A percentile compares a stretch with the other conserved stretches of the same genome.
Evolutionary conservation across 2,113 vertebrate species (phyloP).

Genomic region (Myiopsitta monachus): DNA sequence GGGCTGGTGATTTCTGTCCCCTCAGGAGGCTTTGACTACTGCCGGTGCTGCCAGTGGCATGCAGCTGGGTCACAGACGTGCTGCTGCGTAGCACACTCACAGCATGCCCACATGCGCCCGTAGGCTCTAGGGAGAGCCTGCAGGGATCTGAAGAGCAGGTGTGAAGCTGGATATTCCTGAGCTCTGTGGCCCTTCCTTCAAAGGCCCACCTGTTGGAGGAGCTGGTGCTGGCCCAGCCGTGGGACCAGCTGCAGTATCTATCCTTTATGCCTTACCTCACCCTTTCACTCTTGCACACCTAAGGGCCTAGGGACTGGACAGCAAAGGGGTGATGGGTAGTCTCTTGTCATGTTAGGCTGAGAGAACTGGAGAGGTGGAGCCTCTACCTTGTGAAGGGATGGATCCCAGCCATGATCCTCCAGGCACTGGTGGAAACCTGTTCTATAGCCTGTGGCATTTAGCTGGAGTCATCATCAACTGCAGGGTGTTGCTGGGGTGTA

Average conservation of each 20-base stretch:
- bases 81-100: background rate
- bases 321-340: background rate
- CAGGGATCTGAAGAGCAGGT: background rate
- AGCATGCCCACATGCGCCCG: background rate
- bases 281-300: background rate
- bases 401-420: background rate
- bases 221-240: accelerated
- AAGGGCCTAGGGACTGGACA: background rate
- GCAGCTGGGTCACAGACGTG: background rate
- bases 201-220: background rate
- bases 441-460: background rate
- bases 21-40: background rate
- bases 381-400: background rate
- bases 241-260: background rate
- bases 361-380: background rate
- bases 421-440: background rate
- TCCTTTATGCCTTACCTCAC: background rate
- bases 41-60: background rate
- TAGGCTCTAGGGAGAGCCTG: background rate
- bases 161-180: background rate
- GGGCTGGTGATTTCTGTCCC: background rate
- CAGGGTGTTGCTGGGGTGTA: background rate
- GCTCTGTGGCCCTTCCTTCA: background rate
- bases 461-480: background rate
- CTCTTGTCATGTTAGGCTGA: accelerated